Evolutionary conservation across 2,113 vertebrate species (phyloP).

Genomic region (Opisthocomus hoazin): DNA sequence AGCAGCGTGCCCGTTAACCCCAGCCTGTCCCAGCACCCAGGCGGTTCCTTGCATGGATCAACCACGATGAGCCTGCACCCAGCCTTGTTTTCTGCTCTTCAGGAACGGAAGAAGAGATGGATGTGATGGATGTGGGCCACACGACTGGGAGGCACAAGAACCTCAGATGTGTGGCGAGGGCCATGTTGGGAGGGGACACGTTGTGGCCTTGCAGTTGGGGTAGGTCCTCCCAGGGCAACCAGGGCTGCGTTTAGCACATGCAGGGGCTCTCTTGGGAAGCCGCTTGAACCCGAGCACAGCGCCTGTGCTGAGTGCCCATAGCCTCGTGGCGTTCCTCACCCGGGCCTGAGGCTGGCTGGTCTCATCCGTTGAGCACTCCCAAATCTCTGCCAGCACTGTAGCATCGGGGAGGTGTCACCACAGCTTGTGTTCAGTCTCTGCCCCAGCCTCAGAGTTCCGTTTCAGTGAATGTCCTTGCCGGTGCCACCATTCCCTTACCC

Average conservation of each 20-base stretch:
- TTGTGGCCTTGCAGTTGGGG: background rate
- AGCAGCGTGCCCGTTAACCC: rapidly evolving
- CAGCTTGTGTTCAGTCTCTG: background rate
- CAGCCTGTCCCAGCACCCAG: background rate
- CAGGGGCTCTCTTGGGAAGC: background rate
- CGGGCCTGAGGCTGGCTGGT: background rate
- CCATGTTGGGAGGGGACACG: background rate
- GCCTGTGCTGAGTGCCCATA: rapidly evolving
- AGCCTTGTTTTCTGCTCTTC: background rate
- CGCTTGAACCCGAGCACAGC: rapidly evolving
- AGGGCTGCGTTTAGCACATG: rapidly evolving
- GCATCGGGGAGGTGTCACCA: rapidly evolving
- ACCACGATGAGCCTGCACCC: background rate
- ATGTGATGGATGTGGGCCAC: background rate
- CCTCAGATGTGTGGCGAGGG: background rate
- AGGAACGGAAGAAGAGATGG: background rate
- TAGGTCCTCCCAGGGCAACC: background rate
- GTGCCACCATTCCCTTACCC: background rate
- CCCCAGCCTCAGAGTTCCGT: background rate
- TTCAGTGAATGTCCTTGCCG: background rate
- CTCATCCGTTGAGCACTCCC: background rate
- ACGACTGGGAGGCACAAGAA: background rate
- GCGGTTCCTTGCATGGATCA: background rate
- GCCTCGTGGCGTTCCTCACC: background rate
- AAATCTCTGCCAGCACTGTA: background rate